Evolutionary conservation across 1,140 invertebrate species (phyloP), one percentile per base, ranked within the genome.

Genomic region (Sitobion miscanthi): DNA sequence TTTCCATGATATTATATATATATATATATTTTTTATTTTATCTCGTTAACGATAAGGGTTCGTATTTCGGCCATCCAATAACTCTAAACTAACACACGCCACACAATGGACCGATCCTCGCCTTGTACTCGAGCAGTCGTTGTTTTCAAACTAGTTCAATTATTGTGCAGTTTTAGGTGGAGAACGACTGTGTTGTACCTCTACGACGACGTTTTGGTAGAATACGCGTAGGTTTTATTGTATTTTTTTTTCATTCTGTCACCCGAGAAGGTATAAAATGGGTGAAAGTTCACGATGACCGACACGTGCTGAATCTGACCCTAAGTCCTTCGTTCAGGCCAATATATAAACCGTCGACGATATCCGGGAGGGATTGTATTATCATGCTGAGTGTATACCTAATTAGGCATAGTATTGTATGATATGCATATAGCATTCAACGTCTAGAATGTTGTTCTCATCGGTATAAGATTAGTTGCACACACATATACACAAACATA

Each of bases 91-190:
- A 69, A n/a, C 62, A 69, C 30, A 69, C 62, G 5, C 62, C 30
- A n/a, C 30, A 69, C 62, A 69, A n/a, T 69, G 30, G 30, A n/a
- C 14, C 62, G 62, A 69, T 69, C 30, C 30, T 69, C 14, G 30
- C 62, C 62, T 69, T 69, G 62, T 17, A 86, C 42, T 23, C 35
- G 23, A 45, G 42, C 21, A 47, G 23, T 86, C 42, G 83, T 47
- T 42, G 83, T 86, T 86, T 86, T 45, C 83, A 45, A 86, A 86
- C 83, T 86, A 42, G 83, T 42, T 86, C 23, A 86, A 86, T 86
- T 45, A 86, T 86, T 45, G 35, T 30, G 45, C 42, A 42, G 20
- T 86, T 86, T 86, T 86, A 45, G 23, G 23, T 30, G 52, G 52
- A 30, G 52, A 30, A 45, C 83, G 23, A 25, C 42, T 14, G 38